Conservation (phyloP, 2,113 vertebrate genomes). For the Anolis carolinensis region DNA sequence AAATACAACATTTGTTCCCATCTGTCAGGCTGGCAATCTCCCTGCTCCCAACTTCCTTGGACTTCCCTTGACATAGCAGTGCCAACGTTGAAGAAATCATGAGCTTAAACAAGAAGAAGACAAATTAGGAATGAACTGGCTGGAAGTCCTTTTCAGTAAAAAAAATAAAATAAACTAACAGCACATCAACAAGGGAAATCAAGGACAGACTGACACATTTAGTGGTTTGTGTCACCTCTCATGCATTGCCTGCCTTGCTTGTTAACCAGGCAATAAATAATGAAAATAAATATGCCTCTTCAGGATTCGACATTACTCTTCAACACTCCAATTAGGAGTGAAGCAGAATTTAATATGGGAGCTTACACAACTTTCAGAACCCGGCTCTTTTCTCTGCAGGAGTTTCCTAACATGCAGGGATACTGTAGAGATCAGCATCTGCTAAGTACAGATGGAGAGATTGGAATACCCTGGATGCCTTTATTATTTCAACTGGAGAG, state of each 20-base stretch:
- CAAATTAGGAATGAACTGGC: slow-evolving; percentile 14
- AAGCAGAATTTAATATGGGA: neutral
- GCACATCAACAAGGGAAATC: neutral
- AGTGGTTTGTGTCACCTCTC: neutral
- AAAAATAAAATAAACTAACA: no score
- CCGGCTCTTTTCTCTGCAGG: neutral
- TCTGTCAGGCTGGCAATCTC: slow-evolving; percentile 51
- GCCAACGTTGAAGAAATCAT: slow-evolving; percentile 37
- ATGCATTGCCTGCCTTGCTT: neutral
- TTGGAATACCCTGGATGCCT: neutral
- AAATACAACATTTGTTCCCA: slow-evolving; percentile 36
- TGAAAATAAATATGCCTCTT: neutral
- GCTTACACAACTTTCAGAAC: neutral
- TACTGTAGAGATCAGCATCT: slow-evolving; percentile 3
- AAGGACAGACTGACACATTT: slow-evolving; percentile 17
- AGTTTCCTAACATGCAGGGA: neutral
- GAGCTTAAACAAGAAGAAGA: neutral
- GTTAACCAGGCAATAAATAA: neutral
- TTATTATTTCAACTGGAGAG: neutral
- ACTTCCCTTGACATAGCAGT: slow-evolving; percentile 29
- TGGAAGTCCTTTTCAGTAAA: slow-evolving; percentile 3
- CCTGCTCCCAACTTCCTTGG: slow-evolving; percentile 43
- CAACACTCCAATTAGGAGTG: neutral
- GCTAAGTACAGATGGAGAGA: slow-evolving; percentile 23
- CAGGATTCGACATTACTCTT: neutral